phyloP scores from a whole-genome alignment of 2,888 invertebrate genomes.

The Drosophila kuntzei region DNA sequence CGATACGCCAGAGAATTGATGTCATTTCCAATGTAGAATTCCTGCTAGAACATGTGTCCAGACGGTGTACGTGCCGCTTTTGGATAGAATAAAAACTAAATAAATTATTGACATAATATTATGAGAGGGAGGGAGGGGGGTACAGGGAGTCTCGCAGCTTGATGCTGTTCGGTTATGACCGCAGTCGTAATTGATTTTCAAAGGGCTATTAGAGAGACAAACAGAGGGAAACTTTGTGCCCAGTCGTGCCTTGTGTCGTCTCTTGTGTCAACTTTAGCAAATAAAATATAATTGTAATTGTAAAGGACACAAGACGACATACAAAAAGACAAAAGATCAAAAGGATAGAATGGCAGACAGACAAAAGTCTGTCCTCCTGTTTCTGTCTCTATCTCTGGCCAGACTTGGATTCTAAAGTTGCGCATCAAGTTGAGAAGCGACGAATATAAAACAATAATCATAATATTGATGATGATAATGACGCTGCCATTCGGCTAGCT shows the following conservation, averaged over 20 bases:
- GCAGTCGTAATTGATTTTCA: constrained; percentile 75
- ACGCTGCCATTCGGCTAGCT: constrained; percentile 43
- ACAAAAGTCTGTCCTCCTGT: constrained; percentile 12
- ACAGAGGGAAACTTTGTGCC: constrained; percentile 32
- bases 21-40: constrained; percentile 81
- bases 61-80: constrained; percentile 65
- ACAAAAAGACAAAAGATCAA: constrained; percentile 72
- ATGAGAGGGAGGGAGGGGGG: not conserved
- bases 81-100: constrained; percentile 58
- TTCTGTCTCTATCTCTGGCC: constrained; percentile 32
- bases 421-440: constrained; percentile 58
- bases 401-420: constrained; percentile 48
- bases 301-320: constrained; percentile 69
- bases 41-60: constrained; percentile 84
- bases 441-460: constrained; percentile 62
- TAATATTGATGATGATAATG: constrained; percentile 68
- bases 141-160: constrained; percentile 12
- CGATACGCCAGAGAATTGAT: constrained; percentile 78
- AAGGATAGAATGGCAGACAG: constrained; percentile 39
- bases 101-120: constrained; percentile 79
- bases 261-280: constrained; percentile 73
- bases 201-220: constrained; percentile 62
- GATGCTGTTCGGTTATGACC: constrained; percentile 62
- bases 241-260: constrained; percentile 31
- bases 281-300: constrained; percentile 79